phyloP scores from a whole-genome alignment of 2,113 vertebrate genomes.

The Glaucidium brasilianum region DNA sequence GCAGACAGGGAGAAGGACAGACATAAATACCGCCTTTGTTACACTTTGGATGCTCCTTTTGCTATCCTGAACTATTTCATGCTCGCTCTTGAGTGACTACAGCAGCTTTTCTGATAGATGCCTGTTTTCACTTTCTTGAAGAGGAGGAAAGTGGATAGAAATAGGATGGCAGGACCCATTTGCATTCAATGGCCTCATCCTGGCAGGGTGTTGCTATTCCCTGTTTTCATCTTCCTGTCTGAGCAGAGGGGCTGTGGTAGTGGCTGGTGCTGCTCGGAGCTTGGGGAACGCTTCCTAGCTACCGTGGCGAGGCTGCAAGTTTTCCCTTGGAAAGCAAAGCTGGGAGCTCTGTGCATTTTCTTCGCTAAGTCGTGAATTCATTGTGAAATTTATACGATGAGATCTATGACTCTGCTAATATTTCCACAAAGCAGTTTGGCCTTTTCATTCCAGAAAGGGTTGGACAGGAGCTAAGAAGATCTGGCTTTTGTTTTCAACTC shows the following conservation, averaged over 20 bases:
- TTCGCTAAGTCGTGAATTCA: conserved; percentile 29
- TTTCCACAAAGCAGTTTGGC: conserved; percentile 10
- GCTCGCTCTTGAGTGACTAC: background rate
- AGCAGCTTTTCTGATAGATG: background rate
- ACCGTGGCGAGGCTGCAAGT: background rate
- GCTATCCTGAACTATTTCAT: background rate
- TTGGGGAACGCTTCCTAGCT: conserved; percentile 16
- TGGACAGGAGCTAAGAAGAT: conserved; percentile 56
- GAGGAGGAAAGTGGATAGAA: background rate
- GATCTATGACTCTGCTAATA: conserved; percentile 22
- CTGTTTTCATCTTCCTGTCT: background rate
- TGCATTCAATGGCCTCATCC: background rate
- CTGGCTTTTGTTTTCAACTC: conserved; percentile 65
- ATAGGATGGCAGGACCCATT: background rate
- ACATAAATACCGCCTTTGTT: conserved; percentile 31
- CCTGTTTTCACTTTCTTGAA: background rate
- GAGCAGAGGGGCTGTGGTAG: background rate
- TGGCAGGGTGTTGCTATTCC: conserved; percentile 7
- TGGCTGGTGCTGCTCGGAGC: background rate
- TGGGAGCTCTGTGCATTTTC: background rate
- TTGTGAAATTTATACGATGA: conserved; percentile 27
- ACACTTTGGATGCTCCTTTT: conserved; percentile 49
- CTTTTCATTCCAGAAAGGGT: conserved; percentile 52
- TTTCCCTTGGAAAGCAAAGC: conserved; percentile 17
- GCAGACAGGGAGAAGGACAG: background rate